Evolutionary conservation across 2,797 vertebrate genomes (phyloP), one percentile per base, ranked within the genome.

Genomic region (Takifugu ocellatus): DNA sequence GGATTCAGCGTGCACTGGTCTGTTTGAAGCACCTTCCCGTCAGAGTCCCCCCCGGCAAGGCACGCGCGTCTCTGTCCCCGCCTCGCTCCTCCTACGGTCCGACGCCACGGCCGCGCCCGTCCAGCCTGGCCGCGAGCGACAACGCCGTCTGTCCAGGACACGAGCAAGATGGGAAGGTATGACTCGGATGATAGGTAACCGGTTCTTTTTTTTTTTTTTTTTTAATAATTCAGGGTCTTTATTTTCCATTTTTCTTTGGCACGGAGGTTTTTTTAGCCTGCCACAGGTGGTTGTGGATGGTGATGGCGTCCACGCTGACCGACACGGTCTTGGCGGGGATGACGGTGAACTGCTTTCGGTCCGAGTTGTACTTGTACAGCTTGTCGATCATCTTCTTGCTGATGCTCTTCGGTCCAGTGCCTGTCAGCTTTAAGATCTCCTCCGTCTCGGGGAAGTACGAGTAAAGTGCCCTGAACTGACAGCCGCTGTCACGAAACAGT

Each of bases 301-400:
- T 98, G 55, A 99, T 88, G 0, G 96, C 96, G 2, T 99, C 96
- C 86, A 99, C 95, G 0, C 95, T 98, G 82, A 95, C 96, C 0
- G 96, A 99, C 91, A 99, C 95, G 62, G 96, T 99, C 88, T 98
- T 98, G 89, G 96, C 94, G 0, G 96, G 96, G 67, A 99, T 99
- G 83, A 94, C 88, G 0, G 90, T 98, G 59, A 99, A 99, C 89
- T 97, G 96, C 83, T 98, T 98, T 1, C 96, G 91, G 90, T 98
- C 96, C 0, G 96, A 99, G 84, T 91, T 99, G 90, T 99, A 99
- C 75, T 99, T 99, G 74, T 98, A 98, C 55, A 99, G 91, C 83
- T 96, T 98, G 86, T 98, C 97, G 2, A 98, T 94, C 97, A 99
- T 99, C 84, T 98, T 98, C 91, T 93, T 96, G 84, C 90, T 92